These are phyloP conservation scores for Cynodonichthys magdalenae DNA, from an alignment of 2,797 vertebrate genomes.

Conservation along the genomic window DNA sequence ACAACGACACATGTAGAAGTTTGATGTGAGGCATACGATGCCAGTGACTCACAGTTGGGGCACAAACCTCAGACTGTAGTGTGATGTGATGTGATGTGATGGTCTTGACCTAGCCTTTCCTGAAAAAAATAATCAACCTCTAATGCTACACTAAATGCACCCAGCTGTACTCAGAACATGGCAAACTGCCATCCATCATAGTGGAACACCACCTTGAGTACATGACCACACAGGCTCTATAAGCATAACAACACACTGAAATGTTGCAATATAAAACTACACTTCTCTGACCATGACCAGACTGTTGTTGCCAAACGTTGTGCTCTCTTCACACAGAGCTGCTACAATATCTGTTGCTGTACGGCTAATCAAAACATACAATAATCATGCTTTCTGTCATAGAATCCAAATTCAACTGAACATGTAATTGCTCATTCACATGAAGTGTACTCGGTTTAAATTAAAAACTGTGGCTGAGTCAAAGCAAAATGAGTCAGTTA, in stretches of 20 bases:
- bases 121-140: too few species aligned
- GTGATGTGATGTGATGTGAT: too few species aligned
- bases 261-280: not conserved
- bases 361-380: not conserved
- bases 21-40: too few species aligned
- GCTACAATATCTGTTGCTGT: not conserved
- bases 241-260: not conserved
- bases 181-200: too few species aligned
- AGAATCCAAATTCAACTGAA: slow-evolving; percentile 1
- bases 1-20: too few species aligned
- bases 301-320: not conserved
- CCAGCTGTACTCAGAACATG: too few species aligned
- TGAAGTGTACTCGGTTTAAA: slow-evolving; percentile 37
- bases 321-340: not conserved
- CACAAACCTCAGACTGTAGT: too few species aligned
- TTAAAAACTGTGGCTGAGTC: not conserved
- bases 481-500: not conserved
- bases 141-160: too few species aligned
- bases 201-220: too few species aligned
- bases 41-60: too few species aligned
- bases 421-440: slow-evolving; percentile 14
- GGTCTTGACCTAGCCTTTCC: too few species aligned
- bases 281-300: not conserved
- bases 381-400: not conserved
- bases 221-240: not conserved